phyloP scores from a whole-genome alignment of 2,888 invertebrate species.

The Cosmia pyralina region DNA sequence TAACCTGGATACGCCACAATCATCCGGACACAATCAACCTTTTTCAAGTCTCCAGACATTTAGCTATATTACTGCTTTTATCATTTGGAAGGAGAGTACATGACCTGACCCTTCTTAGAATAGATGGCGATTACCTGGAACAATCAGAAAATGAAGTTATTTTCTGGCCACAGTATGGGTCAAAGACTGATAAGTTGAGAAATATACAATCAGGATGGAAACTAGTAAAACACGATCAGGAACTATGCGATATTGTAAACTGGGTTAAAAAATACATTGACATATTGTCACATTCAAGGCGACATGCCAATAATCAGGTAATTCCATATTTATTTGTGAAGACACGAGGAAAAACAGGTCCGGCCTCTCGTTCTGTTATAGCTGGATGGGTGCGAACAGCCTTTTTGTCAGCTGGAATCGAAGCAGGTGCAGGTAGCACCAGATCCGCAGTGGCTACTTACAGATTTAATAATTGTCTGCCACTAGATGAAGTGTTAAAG shows the following conservation, averaged over 20 bases:
- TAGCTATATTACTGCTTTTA: not conserved
- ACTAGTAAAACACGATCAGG: not conserved
- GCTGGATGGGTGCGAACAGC: not conserved
- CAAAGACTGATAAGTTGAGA: not conserved
- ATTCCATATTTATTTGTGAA: conserved; percentile 12
- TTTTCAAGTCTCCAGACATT: conserved; percentile 5
- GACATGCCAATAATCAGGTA: not conserved
- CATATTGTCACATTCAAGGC: not conserved
- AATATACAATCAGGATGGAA: conserved; percentile 6
- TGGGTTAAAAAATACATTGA: too few species aligned
- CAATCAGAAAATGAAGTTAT: conserved; percentile 6
- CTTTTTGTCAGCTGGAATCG: not conserved
- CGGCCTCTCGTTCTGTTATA: conserved; percentile 3
- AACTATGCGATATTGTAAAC: not conserved
- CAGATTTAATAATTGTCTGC: conserved; percentile 2
- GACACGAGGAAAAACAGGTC: not conserved
- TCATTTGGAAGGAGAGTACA: not conserved
- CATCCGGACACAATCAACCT: not conserved
- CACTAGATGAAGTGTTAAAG: conserved; percentile 6
- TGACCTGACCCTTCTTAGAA: not conserved
- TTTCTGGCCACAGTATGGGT: conserved; percentile 1
- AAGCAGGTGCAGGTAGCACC: too few species aligned
- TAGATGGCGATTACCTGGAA: not conserved
- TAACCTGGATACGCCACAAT: not conserved
- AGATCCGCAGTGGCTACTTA: not conserved